phyloP scores from a whole-genome alignment of 2,797 vertebrate species.

The Adelosebastes latens region DNA sequence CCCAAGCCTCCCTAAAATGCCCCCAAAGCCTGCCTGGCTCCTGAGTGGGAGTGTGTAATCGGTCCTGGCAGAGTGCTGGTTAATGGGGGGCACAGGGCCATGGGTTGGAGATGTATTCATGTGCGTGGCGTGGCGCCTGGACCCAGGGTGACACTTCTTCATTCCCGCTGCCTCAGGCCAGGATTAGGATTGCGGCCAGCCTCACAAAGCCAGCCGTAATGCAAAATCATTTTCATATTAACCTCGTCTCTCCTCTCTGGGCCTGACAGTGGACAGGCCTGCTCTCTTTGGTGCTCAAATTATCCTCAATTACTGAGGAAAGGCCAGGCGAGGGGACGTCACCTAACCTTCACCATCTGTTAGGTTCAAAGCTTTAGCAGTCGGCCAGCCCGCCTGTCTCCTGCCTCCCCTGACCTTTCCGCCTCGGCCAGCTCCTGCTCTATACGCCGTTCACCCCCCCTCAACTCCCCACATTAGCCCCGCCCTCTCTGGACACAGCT shows the following conservation, averaged over 20 bases:
- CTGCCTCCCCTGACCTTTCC: slow-evolving; percentile 89
- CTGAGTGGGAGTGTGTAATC: slow-evolving; percentile 84
- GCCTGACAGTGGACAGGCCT: slow-evolving; percentile 93
- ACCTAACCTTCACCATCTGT: slow-evolving; percentile 99
- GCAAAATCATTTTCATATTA: slow-evolving; percentile 98
- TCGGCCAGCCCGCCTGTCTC: slow-evolving; percentile 86
- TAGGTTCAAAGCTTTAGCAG: slow-evolving; percentile 90
- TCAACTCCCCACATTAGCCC: slow-evolving; percentile 45
- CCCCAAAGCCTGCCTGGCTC: slow-evolving; percentile 76
- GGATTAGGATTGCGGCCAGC: slow-evolving; percentile 90
- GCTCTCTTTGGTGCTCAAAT: slow-evolving; percentile 94
- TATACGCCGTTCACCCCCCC: slow-evolving; percentile 27
- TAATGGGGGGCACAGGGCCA: slow-evolving; percentile 83
- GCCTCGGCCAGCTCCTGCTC: slow-evolving; percentile 74
- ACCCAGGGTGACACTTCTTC: slow-evolving; percentile 87
- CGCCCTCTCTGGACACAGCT: slow-evolving; percentile 82
- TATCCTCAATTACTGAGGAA: slow-evolving; percentile 98
- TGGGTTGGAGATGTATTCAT: slow-evolving; percentile 84
- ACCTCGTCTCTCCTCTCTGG: slow-evolving; percentile 89
- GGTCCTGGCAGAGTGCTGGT: slow-evolving; percentile 85
- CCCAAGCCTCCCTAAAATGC: slow-evolving; percentile 76
- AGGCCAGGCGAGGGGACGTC: slow-evolving; percentile 95
- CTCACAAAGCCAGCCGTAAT: slow-evolving; percentile 89
- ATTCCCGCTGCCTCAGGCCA: slow-evolving; percentile 92
- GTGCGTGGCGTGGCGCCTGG: slow-evolving; percentile 80